A percentile compares a stretch with the other conserved stretches of the same genome.
Conservation (phyloP, 2,113 vertebrate genomes). For the Tragelaphus buxtoni region DNA sequence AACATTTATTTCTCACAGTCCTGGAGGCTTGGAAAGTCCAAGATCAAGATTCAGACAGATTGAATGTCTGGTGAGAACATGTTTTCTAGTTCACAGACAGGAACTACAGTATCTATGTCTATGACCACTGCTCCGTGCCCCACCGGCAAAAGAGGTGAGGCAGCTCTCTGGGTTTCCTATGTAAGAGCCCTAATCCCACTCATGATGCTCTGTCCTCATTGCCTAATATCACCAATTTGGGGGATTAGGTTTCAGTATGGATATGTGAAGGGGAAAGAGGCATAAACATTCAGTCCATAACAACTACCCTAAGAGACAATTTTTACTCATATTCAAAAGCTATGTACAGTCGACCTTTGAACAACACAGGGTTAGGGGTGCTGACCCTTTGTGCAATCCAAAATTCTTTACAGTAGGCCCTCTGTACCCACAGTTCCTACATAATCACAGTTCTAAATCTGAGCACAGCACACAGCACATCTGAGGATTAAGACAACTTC, state of each 20-base stretch:
- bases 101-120: not conserved
- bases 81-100: not conserved
- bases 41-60: not conserved
- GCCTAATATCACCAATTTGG: not conserved
- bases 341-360: not conserved
- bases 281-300: not conserved
- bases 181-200: not conserved
- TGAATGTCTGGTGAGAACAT: not conserved
- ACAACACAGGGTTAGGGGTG: not conserved
- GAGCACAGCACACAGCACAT: not conserved
- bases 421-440: not conserved
- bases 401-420: not conserved
- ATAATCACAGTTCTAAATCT: not conserved
- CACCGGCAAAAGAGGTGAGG: not conserved
- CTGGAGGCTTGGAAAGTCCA: not conserved
- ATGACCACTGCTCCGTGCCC: not conserved
- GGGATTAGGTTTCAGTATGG: not conserved
- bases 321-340: not conserved
- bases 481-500: not conserved
- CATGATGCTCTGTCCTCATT: not conserved
- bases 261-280: not conserved
- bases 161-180: not conserved
- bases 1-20: not conserved
- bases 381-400: not conserved
- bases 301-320: not conserved